phyloP scores from a whole-genome alignment of 2,113 vertebrate genomes.

The Pristiophorus japonicus region DNA sequence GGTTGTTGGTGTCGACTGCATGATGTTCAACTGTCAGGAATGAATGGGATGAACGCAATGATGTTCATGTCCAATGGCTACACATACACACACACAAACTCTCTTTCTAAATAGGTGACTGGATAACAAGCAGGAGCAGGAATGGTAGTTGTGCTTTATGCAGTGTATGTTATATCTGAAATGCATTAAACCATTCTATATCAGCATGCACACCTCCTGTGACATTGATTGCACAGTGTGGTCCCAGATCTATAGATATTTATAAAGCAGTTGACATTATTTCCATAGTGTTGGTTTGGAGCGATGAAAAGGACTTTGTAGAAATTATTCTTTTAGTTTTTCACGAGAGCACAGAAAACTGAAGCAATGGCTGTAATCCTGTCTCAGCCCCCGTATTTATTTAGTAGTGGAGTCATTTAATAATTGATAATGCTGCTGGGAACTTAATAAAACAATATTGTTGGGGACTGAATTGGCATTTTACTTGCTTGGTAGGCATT shows the following conservation, averaged over 20 bases:
- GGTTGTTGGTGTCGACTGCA: background rate
- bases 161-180: background rate
- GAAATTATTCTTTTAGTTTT: background rate
- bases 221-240: background rate
- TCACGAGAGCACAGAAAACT: background rate
- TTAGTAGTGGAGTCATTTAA: background rate
- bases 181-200: background rate
- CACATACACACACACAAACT: background rate
- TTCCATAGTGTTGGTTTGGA: background rate
- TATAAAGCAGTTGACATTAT: background rate
- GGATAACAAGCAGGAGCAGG: too few relatives aligned
- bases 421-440: background rate
- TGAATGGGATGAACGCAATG: background rate
- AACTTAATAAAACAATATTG: slow-evolving; percentile 26
- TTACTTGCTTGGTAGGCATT: slow-evolving; percentile 2
- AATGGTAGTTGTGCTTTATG: too few relatives aligned
- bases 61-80: background rate
- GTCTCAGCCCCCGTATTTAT: background rate
- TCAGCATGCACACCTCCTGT: background rate
- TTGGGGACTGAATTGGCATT: background rate
- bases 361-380: background rate
- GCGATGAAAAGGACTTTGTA: background rate
- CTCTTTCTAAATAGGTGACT: background rate
- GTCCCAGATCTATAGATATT: background rate
- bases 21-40: background rate